These are phyloP conservation scores for Condylura cristata DNA, from an alignment of 2,113 vertebrate genomes.

Conservation along the genomic window DNA sequence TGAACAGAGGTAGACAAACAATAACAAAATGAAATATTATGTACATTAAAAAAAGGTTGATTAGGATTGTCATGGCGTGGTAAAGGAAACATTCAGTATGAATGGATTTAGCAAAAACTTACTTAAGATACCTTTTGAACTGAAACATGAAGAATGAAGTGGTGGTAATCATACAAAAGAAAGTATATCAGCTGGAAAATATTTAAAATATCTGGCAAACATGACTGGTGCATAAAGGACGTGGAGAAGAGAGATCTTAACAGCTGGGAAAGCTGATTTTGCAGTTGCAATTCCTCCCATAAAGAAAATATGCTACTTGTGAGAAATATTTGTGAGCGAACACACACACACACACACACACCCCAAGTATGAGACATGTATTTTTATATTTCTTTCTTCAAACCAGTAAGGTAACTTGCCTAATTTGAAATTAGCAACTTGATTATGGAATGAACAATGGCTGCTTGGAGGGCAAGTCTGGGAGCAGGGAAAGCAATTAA, in stretches of 20 bases:
- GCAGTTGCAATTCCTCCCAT: not conserved
- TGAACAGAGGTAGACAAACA: not conserved
- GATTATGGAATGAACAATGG: not conserved
- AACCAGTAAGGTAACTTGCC: not conserved
- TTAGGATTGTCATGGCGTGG: not conserved
- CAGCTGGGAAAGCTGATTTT: not conserved
- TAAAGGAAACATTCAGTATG: not conserved
- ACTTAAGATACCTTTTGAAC: not conserved
- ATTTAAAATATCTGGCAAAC: not conserved
- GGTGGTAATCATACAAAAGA: not conserved
- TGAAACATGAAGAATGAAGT: not conserved
- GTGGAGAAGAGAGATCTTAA: not conserved
- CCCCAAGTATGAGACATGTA: not conserved
- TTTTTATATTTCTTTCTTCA: not conserved
- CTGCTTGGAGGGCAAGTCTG: not conserved
- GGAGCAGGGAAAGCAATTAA: not conserved
- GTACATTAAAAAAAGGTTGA: not conserved
- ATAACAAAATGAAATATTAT: not conserved
- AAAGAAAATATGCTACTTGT: not conserved
- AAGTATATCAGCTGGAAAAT: not conserved
- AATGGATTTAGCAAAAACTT: not conserved
- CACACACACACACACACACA: not conserved
- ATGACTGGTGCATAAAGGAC: not conserved
- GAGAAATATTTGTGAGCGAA: not conserved
- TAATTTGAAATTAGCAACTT: slow-evolving; percentile 22